Conservation (phyloP, 1,140 invertebrate genomes). For the Sarcophaga peregrina region DNA sequence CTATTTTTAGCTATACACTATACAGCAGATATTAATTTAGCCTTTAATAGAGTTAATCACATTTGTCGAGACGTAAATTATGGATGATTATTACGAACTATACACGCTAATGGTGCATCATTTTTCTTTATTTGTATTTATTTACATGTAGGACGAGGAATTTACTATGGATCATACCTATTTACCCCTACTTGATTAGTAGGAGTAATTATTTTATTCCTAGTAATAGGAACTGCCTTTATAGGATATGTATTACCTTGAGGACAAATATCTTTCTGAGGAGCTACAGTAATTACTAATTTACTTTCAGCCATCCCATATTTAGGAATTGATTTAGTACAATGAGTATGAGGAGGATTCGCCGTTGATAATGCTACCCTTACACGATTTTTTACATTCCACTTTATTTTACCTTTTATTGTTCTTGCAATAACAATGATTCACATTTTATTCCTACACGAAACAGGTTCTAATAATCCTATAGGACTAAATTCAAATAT, state of each 20-base stretch:
- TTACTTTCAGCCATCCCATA: slow-evolving; percentile 76
- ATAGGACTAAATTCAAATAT: slow-evolving; percentile 71
- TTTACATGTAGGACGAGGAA: too few relatives aligned
- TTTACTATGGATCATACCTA: slow-evolving; percentile 71
- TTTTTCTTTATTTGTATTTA: slow-evolving; percentile 69
- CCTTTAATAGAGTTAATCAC: too few relatives aligned
- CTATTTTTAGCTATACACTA: too few relatives aligned
- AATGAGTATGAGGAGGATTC: slow-evolving; percentile 78
- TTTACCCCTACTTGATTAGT: slow-evolving; percentile 70
- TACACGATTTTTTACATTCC: slow-evolving; percentile 77
- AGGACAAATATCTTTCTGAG: slow-evolving; percentile 80
- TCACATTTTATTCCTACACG: slow-evolving; percentile 73
- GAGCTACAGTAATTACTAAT: slow-evolving; percentile 78
- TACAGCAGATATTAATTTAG: too few relatives aligned
- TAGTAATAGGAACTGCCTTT: slow-evolving; percentile 75
- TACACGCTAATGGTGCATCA: slow-evolving; percentile 71
- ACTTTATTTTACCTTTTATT: slow-evolving; percentile 79
- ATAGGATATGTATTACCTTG: slow-evolving; percentile 81
- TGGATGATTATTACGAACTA: slow-evolving; percentile 70
- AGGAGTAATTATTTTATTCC: slow-evolving; percentile 71
- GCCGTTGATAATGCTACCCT: slow-evolving; percentile 75
- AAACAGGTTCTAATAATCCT: slow-evolving; percentile 73
- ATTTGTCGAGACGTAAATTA: slow-evolving; percentile 70
- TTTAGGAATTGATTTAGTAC: slow-evolving; percentile 70
- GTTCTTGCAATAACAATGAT: too few relatives aligned